Evolutionary conservation across 1,140 invertebrate genomes (phyloP).

Genomic region (Neotoxoptera formosana): DNA sequence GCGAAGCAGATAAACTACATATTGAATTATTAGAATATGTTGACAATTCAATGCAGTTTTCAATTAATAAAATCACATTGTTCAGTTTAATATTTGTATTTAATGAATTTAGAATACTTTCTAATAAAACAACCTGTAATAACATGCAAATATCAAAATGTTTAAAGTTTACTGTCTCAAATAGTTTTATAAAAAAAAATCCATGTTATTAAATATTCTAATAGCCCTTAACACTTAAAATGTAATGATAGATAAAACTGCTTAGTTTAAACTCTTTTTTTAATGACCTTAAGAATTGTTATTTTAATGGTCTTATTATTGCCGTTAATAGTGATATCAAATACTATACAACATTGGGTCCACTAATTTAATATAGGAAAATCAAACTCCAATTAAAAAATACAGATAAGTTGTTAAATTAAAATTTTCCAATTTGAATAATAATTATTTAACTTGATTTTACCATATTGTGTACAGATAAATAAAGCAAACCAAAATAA

Average conservation of each 20-base stretch:
- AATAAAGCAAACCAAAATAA: not conserved
- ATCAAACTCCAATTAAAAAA: too few relatives aligned
- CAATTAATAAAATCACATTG: conserved; percentile 25
- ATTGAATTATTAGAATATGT: conserved; percentile 33
- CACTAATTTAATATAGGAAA: too few relatives aligned
- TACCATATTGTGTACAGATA: not conserved
- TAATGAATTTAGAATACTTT: conserved; percentile 53
- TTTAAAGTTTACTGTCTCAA: not conserved
- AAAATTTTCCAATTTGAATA: not conserved
- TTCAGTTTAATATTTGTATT: conserved; percentile 20
- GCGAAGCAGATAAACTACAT: conserved; percentile 26
- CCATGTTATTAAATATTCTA: not conserved
- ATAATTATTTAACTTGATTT: not conserved
- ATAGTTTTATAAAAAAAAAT: not conserved
- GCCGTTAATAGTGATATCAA: not conserved
- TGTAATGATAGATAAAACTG: not conserved
- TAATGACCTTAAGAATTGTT: not conserved
- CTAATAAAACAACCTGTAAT: conserved; percentile 39
- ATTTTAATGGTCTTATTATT: not conserved
- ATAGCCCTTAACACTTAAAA: not conserved
- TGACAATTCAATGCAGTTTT: conserved; percentile 37
- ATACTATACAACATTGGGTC: not conserved
- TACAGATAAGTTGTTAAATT: not conserved
- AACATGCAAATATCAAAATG: not conserved
- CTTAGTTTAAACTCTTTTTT: not conserved